phyloP scores from a whole-genome alignment of 2,113 vertebrate species.

The Pipa parva region DNA sequence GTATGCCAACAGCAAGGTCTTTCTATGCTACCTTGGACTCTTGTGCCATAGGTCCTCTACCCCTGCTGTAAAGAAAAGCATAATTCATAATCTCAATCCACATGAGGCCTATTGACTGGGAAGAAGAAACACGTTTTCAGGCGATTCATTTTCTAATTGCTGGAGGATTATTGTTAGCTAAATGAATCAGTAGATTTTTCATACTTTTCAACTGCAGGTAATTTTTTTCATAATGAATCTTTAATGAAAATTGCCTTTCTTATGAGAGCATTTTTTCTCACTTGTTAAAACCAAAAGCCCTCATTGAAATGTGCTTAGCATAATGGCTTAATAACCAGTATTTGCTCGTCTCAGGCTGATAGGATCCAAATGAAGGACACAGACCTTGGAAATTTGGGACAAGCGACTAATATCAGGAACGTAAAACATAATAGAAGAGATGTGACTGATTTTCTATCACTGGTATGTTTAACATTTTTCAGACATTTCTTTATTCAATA shows the following conservation, averaged over 20 bases:
- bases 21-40: conserved; percentile 24
- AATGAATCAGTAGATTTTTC: conserved; percentile 44
- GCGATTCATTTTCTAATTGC: conserved; percentile 52
- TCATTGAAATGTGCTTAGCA: conserved; percentile 59
- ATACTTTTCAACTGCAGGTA: conserved; percentile 60
- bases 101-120: conserved; percentile 40
- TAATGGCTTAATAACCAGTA: conserved; percentile 50
- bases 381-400: conserved; percentile 46
- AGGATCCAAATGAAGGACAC: conserved; percentile 48
- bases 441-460: conserved; percentile 25
- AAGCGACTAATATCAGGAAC: conserved; percentile 41
- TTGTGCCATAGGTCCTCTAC: conserved; percentile 3
- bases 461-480: conserved; percentile 29
- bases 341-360: conserved; percentile 48
- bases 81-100: conserved; percentile 40
- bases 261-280: conserved; percentile 58
- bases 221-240: conserved; percentile 63
- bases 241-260: conserved; percentile 60
- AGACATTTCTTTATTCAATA: conserved; percentile 22
- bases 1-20: conserved; percentile 6
- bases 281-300: conserved; percentile 65
- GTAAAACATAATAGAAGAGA: conserved; percentile 48
- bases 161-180: conserved; percentile 43
- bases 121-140: conserved; percentile 39
- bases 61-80: conserved; percentile 18